These are phyloP conservation scores for Apodemia mormo DNA, from an alignment of 2,888 invertebrate genomes.

Conservation along the genomic window DNA sequence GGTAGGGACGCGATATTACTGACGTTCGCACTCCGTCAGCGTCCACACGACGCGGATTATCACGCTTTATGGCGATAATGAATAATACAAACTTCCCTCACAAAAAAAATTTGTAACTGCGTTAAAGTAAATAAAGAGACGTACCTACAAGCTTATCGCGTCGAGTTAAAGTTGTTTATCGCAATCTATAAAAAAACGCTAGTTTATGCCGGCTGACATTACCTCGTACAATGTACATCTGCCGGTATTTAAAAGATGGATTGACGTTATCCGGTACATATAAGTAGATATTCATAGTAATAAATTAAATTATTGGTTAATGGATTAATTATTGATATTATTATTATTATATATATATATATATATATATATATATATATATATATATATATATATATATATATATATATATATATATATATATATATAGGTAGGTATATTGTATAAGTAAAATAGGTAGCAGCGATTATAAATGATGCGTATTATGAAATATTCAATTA, in stretches of 20 bases:
- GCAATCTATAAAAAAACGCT: neutral
- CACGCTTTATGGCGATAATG: slow-evolving; percentile 63
- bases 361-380: too few species aligned
- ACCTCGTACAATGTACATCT: neutral
- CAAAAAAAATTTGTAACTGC: slow-evolving; percentile 41
- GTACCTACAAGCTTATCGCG: neutral
- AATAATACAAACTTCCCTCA: slow-evolving; percentile 64
- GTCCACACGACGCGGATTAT: slow-evolving; percentile 58
- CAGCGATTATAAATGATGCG: too few species aligned
- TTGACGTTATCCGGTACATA: neutral
- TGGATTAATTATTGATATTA: neutral
- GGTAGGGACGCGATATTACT: slow-evolving; percentile 47
- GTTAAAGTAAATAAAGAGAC: slow-evolving; percentile 5
- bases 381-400: too few species aligned
- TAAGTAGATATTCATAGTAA: neutral
- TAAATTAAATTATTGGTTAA: neutral
- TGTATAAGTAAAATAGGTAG: too few species aligned
- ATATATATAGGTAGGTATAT: neutral
- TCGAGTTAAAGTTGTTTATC: slow-evolving; percentile 3
- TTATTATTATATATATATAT: too few species aligned
- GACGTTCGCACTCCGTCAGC: slow-evolving; percentile 46
- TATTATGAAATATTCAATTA: too few species aligned
- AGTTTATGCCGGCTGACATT: neutral
- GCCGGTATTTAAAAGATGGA: neutral
- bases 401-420: too few species aligned